These are phyloP conservation scores for Oligia fasciuncula DNA, from an alignment of 2,888 invertebrate species.

Conservation along the genomic window DNA sequence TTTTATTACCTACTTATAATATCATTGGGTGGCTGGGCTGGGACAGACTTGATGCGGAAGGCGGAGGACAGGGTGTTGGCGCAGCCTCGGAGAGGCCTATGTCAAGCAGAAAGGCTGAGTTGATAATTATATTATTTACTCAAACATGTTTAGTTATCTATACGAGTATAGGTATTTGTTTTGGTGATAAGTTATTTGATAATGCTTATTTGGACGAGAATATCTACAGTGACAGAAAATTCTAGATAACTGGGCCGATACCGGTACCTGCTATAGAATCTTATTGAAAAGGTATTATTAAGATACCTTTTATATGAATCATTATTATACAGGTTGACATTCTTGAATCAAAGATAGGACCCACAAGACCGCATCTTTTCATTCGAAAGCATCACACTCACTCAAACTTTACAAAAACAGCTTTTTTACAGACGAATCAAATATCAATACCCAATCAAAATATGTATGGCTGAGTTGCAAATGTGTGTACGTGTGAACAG, in stretches of 20 bases:
- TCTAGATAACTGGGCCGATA: slow-evolving; percentile 3
- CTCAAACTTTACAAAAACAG: neutral
- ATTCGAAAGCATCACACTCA: neutral
- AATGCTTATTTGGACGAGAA: neutral
- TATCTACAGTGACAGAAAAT: neutral
- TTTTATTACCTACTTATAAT: too few relatives aligned
- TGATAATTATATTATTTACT: neutral
- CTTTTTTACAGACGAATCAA: neutral
- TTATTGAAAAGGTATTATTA: neutral
- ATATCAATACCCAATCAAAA: neutral
- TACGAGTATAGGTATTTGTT: neutral
- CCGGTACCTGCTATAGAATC: neutral
- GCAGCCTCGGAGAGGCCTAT: too few relatives aligned
- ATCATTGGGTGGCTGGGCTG: too few relatives aligned
- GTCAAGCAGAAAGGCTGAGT: neutral
- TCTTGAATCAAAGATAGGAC: neutral
- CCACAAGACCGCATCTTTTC: neutral
- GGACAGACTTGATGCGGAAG: too few relatives aligned
- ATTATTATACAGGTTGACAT: neutral
- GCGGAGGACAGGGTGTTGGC: too few relatives aligned
- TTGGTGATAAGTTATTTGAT: neutral
- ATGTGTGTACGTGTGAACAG: too few relatives aligned
- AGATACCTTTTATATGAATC: neutral
- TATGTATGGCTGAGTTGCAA: neutral
- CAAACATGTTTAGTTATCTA: neutral